phyloP scores from a whole-genome alignment of 2,888 invertebrate species.

The Anoncus sp. region DNA sequence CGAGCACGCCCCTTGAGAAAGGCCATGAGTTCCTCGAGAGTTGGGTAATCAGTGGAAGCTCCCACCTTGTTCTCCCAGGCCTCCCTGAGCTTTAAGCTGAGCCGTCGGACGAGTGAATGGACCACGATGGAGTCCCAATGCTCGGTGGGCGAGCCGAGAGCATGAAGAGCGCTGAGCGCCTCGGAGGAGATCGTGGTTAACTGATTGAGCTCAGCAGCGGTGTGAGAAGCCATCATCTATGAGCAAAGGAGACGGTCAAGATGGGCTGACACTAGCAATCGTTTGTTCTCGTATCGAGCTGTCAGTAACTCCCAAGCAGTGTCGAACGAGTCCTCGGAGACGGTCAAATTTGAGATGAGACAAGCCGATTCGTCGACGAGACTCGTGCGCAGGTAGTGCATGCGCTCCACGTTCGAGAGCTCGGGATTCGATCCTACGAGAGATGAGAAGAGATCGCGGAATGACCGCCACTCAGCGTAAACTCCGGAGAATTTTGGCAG shows the following conservation, averaged over 20 bases:
- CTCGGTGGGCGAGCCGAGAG: not conserved
- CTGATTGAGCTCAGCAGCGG: not conserved
- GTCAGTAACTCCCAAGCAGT: slow-evolving; percentile 24
- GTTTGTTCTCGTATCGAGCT: slow-evolving; percentile 9
- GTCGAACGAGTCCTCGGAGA: slow-evolving; percentile 12
- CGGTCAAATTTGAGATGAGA: slow-evolving; percentile 3
- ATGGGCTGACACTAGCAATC: slow-evolving; percentile 1
- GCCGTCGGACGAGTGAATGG: not conserved
- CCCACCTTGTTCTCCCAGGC: slow-evolving; percentile 37
- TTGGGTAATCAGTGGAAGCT: not conserved
- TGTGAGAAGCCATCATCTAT: not conserved
- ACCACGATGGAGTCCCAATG: slow-evolving; percentile 4
- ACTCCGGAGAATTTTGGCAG: slow-evolving; percentile 6
- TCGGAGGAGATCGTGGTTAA: slow-evolving; percentile 3
- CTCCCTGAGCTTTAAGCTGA: slow-evolving; percentile 2
- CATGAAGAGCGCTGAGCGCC: slow-evolving; percentile 16
- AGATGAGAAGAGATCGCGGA: slow-evolving; percentile 6
- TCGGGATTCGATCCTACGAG: slow-evolving; percentile 2
- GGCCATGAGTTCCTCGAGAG: not conserved
- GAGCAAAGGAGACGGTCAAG: slow-evolving; percentile 8
- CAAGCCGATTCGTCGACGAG: not conserved
- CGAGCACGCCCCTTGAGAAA: slow-evolving; percentile 29
- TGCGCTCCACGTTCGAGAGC: not conserved
- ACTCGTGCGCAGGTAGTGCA: slow-evolving; percentile 13
- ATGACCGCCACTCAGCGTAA: slow-evolving; percentile 2